Percentiles rank a stretch among this genome's conserved stretches.
Conservation (phyloP, 2,797 vertebrate genomes). For the Spinibarbus caldwelli region DNA sequence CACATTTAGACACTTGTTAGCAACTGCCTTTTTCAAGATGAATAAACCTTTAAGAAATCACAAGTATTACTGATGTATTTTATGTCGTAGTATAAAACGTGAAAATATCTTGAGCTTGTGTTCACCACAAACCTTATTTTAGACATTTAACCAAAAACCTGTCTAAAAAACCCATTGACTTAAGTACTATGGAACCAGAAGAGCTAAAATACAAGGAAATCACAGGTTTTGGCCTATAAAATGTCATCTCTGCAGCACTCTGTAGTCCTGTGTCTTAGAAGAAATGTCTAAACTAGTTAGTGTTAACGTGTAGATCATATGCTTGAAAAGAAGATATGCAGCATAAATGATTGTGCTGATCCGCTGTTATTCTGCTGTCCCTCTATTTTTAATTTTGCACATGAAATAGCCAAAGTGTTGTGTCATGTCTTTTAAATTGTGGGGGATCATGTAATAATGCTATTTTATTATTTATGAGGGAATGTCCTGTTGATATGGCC, state of each 20-base stretch:
- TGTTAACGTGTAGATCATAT: not conserved
- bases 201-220: not conserved
- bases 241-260: not conserved
- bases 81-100: too few species aligned
- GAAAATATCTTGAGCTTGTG: too few species aligned
- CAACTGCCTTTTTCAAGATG: too few species aligned
- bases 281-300: not conserved
- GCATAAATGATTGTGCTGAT: not conserved
- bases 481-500: not conserved
- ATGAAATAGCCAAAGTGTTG: not conserved
- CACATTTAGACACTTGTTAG: too few species aligned
- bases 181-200: not conserved
- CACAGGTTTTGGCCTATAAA: not conserved
- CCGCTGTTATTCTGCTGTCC: not conserved
- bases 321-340: not conserved
- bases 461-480: conserved; percentile 32
- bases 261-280: not conserved
- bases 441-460: not conserved
- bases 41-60: too few species aligned
- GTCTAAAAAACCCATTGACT: not conserved
- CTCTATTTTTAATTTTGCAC: not conserved
- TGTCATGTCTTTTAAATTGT: not conserved
- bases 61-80: too few species aligned
- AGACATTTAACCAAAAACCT: not conserved
- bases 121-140: too few species aligned